Evolutionary conservation across 2,888 invertebrate genomes (phyloP).

Genomic region (Parnassius glacialis): DNA sequence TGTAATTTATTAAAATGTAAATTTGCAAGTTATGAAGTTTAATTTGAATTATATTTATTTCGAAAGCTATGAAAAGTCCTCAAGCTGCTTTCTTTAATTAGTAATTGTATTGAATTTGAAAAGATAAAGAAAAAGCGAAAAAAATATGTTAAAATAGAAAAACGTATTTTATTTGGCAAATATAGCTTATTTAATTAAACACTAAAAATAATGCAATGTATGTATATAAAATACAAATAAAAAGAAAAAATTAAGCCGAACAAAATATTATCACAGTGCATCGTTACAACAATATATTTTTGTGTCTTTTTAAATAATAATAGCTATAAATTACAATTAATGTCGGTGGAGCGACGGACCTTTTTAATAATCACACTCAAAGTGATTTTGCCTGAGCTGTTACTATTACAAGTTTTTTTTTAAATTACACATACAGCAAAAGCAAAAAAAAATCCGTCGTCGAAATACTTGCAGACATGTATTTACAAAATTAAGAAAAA

Average conservation of each 20-base stretch:
- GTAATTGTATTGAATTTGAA: not conserved
- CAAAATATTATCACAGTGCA: slow-evolving; percentile 36
- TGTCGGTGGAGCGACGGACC: not conserved
- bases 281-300: slow-evolving; percentile 29
- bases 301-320: slow-evolving; percentile 26
- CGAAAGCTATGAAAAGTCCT: not conserved
- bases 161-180: not conserved
- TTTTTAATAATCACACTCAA: not conserved
- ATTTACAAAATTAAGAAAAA: not conserved
- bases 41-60: too few species aligned
- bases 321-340: slow-evolving; percentile 1
- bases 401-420: not conserved
- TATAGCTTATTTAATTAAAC: not conserved
- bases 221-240: slow-evolving; percentile 23
- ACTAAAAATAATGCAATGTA: not conserved
- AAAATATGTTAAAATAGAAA: not conserved
- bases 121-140: not conserved
- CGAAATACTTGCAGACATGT: not conserved
- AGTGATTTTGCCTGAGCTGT: too few species aligned
- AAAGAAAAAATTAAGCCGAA: slow-evolving; percentile 18
- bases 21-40: too few species aligned
- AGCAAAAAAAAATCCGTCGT: not conserved
- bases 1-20: not conserved
- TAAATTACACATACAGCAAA: not conserved
- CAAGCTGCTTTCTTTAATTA: not conserved